Percentiles rank a stretch among this genome's conserved stretches.
phyloP scores from a whole-genome alignment of 1,140 invertebrate genomes.

The Diabrotica virgifera region DNA sequence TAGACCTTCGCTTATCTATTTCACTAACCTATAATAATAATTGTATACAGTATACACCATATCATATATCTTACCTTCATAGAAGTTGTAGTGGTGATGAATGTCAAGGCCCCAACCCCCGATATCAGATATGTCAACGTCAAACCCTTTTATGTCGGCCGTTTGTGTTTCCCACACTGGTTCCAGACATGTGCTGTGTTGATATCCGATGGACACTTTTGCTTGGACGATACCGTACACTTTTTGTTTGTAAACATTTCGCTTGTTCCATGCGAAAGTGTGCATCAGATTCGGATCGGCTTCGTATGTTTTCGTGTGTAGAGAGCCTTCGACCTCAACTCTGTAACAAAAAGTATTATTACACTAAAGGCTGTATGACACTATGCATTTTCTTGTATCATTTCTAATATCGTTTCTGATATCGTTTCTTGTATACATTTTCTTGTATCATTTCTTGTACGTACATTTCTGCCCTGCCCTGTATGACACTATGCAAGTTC shows the following conservation, averaged over 20 bases:
- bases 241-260: slow-evolving; percentile 96
- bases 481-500: too few relatives aligned
- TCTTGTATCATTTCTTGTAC: too few relatives aligned
- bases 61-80: slow-evolving; percentile 64
- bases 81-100: slow-evolving; percentile 97
- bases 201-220: slow-evolving; percentile 88
- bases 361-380: too few relatives aligned
- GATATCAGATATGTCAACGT: slow-evolving; percentile 94
- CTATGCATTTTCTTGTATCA: too few relatives aligned
- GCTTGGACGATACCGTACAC: slow-evolving; percentile 86
- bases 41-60: too few relatives aligned
- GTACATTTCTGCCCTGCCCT: too few relatives aligned
- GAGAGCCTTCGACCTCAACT: slow-evolving; percentile 65
- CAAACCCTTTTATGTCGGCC: slow-evolving; percentile 91
- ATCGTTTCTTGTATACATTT: too few relatives aligned
- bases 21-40: too few relatives aligned
- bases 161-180: slow-evolving; percentile 94
- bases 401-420: too few relatives aligned
- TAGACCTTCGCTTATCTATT: too few relatives aligned
- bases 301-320: slow-evolving; percentile 89
- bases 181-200: slow-evolving; percentile 81
- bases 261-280: slow-evolving; percentile 95
- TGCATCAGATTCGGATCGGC: slow-evolving; percentile 93
- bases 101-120: slow-evolving; percentile 97
- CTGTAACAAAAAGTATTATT: slow-evolving; percentile 49